Base-by-base conservation (phyloP, 2,113 vertebrate genomes). In the Plotosus lineatus region DNA sequence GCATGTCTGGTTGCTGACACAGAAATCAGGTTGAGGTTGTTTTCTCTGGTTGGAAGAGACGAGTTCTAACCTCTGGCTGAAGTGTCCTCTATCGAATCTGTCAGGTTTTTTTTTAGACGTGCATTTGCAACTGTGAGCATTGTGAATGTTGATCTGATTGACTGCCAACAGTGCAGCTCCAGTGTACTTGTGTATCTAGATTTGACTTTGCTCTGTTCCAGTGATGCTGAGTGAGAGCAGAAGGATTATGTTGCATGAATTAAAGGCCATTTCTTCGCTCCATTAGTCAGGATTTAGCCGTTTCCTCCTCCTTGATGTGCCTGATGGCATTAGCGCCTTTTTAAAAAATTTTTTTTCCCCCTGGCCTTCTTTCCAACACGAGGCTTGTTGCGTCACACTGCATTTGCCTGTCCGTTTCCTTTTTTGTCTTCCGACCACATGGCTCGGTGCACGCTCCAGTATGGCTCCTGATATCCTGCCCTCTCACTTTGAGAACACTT, bases 301-400 rank as follows among this genome's bases (percentile, higher is more conserved):
- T 36, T 36, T 61, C 65, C 26, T 48, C 76, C 66, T 31, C 1
- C 40, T 69, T 3, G 44, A 69, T 71, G 40, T 2, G n/a, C n/a
- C 28, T 71, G 66, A 71, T 42, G 9, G 66, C 1, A 6, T n/a
- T 17, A 15, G 50, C 23, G 6, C 31, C 4, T 58, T 28, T 46
- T 75, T 82, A 82, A n/a, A n/a, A n/a, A n/a, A n/a, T n/a, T n/a
- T n/a, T n/a, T 82, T 89, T 91, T 89, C 72, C 82, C 71, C 11
- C 77, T 90, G 90, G 73, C 90, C 91, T 91, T 89, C 87, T 92
- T 93, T 87, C 81, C 76, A 65, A 66, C 75, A 31, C 33, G 76
- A 73, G 58, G 55, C 84, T 90, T 88, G 89, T 87, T 73, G 65
- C 66, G 38, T 85, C 65, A 82, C 69, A 53, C 66, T 73, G 80